Percentiles rank a stretch among this genome's conserved stretches.
These are phyloP conservation scores for Rousettus madagascariensis DNA, from an alignment of 2,797 vertebrate species.

Conservation along the genomic window DNA sequence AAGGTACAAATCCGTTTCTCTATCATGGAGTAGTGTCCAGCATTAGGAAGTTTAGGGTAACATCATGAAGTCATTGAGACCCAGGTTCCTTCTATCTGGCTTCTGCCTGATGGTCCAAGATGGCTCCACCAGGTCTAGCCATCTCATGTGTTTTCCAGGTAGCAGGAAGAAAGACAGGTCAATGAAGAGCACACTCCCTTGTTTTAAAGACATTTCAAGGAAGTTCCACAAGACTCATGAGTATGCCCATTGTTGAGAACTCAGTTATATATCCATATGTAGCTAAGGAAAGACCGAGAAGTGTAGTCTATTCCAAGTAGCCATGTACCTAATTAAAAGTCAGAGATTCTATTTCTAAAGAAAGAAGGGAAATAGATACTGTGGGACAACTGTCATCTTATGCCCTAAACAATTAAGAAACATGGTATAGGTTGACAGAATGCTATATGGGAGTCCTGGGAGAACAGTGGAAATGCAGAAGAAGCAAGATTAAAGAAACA, in stretches of 20 bases:
- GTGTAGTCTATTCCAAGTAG: not conserved
- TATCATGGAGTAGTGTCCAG: not conserved
- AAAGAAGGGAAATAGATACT: not conserved
- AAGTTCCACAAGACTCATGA: not conserved
- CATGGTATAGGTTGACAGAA: not conserved
- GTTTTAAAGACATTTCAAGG: conserved; percentile 23
- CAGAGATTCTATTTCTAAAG: conserved; percentile 23
- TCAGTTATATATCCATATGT: not conserved
- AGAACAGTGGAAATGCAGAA: not conserved
- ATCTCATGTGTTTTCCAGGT: not conserved
- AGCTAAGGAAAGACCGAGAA: conserved; percentile 19
- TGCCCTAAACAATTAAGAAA: not conserved
- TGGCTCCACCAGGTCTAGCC: not conserved
- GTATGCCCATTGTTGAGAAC: not conserved
- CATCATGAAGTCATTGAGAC: not conserved
- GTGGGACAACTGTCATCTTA: not conserved
- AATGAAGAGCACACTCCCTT: not conserved
- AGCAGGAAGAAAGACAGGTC: not conserved
- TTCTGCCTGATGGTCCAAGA: not conserved
- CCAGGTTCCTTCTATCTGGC: not conserved
- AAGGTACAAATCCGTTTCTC: not conserved
- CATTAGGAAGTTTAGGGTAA: not conserved
- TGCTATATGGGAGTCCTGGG: not conserved
- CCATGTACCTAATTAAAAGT: conserved; percentile 19
- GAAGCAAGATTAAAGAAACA: conserved; percentile 54